These are phyloP conservation scores for Eleutherodactylus coqui DNA, from an alignment of 2,797 vertebrate genomes.

Conservation along the genomic window DNA sequence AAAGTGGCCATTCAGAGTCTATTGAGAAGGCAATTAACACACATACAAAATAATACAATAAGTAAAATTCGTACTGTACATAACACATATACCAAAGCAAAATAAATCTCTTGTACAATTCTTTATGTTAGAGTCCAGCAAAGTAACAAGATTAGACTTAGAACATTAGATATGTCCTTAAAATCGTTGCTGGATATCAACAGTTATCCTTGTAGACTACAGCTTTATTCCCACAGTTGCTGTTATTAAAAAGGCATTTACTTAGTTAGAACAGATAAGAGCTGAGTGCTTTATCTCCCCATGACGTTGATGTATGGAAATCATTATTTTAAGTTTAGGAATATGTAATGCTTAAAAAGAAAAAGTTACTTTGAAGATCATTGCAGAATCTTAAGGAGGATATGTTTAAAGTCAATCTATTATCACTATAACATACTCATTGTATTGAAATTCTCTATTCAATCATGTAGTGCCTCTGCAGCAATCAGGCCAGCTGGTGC, in stretches of 20 bases:
- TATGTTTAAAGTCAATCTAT: not conserved
- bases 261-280: not conserved
- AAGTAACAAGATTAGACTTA: too few relatives aligned
- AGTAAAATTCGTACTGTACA: too few relatives aligned
- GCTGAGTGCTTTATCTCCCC: not conserved
- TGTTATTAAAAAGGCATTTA: not conserved
- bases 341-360: not conserved
- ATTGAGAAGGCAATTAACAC: too few relatives aligned
- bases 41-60: too few relatives aligned
- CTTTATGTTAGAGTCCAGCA: too few relatives aligned
- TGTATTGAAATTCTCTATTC: too few relatives aligned
- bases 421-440: not conserved
- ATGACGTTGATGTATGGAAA: conserved; percentile 13
- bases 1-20: too few relatives aligned
- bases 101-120: too few relatives aligned
- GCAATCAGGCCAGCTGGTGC: not conserved
- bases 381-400: not conserved
- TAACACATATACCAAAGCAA: too few relatives aligned
- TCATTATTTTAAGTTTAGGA: conserved; percentile 10
- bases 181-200: not conserved
- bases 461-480: not conserved
- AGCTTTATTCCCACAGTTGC: not conserved
- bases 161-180: not conserved
- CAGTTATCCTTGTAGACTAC: not conserved
- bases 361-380: not conserved